Percentiles rank a stretch among this genome's conserved stretches.
These are phyloP conservation scores for Dorcus hopei DNA, from an alignment of 2,888 invertebrate genomes.

Conservation along the genomic window DNA sequence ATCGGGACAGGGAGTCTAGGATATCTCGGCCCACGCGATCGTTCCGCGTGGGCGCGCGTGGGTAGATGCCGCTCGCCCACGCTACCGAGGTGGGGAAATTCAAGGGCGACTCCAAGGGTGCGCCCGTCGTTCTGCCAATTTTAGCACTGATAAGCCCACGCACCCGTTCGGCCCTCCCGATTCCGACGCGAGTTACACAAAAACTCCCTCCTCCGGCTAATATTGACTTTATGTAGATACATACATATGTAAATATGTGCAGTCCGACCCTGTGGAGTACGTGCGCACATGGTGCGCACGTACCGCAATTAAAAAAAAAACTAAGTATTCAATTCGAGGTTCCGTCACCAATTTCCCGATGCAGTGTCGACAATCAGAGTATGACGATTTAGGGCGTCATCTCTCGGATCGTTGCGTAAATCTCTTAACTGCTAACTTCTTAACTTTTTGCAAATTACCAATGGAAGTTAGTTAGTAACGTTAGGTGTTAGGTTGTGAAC, in stretches of 20 bases:
- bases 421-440: too few species aligned
- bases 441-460: too few species aligned
- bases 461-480: too few species aligned
- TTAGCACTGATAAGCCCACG: constrained; percentile 23
- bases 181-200: constrained; percentile 9
- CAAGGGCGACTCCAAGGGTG: constrained; percentile 14
- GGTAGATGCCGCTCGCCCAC: constrained; percentile 10
- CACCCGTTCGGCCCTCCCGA: constrained; percentile 8
- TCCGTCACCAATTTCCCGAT: too few species aligned
- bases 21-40: constrained; percentile 6
- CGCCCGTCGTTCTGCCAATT: constrained; percentile 15
- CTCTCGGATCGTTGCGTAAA: too few species aligned
- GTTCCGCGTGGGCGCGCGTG: constrained; percentile 9
- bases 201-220: constrained; percentile 5
- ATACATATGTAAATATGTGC: background rate
- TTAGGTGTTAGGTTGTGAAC: too few species aligned
- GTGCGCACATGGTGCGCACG: too few species aligned
- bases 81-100: constrained; percentile 9
- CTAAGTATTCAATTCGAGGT: too few species aligned
- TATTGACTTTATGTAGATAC: constrained; percentile 7
- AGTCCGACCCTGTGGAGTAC: too few species aligned
- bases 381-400: too few species aligned
- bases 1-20: background rate
- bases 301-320: too few species aligned
- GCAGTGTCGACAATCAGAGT: too few species aligned